Base-by-base conservation (phyloP, 2,113 vertebrate species). In the Ardeotis arabs region DNA sequence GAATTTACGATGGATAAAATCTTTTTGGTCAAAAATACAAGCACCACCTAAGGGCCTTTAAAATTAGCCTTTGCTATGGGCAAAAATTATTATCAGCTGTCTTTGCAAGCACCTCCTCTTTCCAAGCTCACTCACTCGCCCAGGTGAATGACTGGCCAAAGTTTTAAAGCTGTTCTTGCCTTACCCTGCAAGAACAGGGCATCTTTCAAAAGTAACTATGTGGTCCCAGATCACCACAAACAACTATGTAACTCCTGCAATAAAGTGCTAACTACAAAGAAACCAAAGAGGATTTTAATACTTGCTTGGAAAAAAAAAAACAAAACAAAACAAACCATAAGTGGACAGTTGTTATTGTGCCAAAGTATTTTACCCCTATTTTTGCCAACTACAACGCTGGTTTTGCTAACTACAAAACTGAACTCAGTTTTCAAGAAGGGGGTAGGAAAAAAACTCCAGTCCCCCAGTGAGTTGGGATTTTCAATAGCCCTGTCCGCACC, bases 381-480 rank as follows among this genome's bases (percentile, higher is more conserved):
- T 50, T 24, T 25, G 23, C 63, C 47, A 55, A 13, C 16, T 12
- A 19, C n/a, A 49, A 44, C 58, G 23, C 18, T 8, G 23, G 10
- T 18, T 55, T 14, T 44, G 41, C 41, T 15, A 44, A 44, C 41
- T 44, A 44, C 41, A 44, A 44, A 44, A 44, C 41, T 7, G 49
- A 49, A 37, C 33, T 4, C 9, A 14, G 29, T 3, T 79, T 6
- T 29, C 14, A 14, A 63, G 27, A 45, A 50, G 15, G 7, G 25
- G 17, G 8, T 33, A 72, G 55, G 21, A 53, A 58, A 49, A 67
- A 37, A 35, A 20, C 39, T 58, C 27, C 4, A 5, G 14, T 12
- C 2, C 35, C 12, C 6, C 3, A 0, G 35, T 20, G 49, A 56
- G 25, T 1, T 2, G 2, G 64, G 41, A 2, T 50, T 63, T 79